Percentiles rank a stretch among this genome's conserved stretches.
These are phyloP conservation scores for Ceratitis capitata DNA, from an alignment of 1,140 invertebrate genomes.

Conservation along the genomic window DNA sequence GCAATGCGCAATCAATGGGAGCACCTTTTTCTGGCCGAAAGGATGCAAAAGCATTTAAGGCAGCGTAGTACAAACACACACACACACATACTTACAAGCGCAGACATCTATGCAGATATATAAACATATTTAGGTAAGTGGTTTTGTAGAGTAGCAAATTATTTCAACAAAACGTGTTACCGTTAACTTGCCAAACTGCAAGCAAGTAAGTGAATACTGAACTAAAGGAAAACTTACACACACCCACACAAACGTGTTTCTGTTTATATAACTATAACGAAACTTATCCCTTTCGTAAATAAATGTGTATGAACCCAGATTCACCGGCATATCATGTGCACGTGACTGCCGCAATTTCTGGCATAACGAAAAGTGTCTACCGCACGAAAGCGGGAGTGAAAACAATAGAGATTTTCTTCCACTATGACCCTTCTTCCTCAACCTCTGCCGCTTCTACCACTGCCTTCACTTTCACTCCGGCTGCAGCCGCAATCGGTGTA, in stretches of 20 bases:
- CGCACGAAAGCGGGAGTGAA: background rate
- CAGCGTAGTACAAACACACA: too few species aligned
- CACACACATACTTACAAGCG: background rate
- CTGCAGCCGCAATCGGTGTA: background rate
- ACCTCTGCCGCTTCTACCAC: background rate
- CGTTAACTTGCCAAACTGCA: background rate
- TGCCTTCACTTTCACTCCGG: background rate
- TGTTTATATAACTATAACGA: background rate
- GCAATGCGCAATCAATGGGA: background rate
- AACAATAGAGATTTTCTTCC: background rate
- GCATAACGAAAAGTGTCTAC: background rate
- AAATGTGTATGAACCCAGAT: background rate
- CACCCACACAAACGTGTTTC: background rate
- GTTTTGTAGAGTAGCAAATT: background rate
- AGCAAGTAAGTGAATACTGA: background rate
- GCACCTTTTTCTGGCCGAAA: background rate
- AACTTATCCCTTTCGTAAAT: too few species aligned
- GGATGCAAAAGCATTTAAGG: background rate
- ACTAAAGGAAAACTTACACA: background rate
- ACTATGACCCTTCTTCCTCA: too few species aligned
- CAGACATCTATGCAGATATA: too few species aligned
- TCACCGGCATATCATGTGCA: background rate
- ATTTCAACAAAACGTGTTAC: background rate
- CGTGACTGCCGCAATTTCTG: slow-evolving; percentile 14
- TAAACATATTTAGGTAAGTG: background rate